Base-by-base conservation (phyloP, 2,888 invertebrate genomes). In the Spisula solida region DNA sequence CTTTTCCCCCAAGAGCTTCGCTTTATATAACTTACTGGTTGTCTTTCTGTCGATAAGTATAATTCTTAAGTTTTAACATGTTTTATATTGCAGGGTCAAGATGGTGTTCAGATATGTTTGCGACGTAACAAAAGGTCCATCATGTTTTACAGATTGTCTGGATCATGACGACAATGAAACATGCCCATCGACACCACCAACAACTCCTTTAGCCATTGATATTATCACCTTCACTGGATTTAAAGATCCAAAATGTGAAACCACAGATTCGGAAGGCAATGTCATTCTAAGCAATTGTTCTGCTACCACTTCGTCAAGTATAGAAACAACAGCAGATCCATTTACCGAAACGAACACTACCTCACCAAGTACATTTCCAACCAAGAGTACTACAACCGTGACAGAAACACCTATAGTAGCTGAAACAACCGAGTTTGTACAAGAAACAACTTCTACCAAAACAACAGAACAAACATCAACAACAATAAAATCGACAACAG, bases 81-180 rank as follows among this genome's bases (percentile, higher is more conserved):
- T 60, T 60, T 60, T 25, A 4, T 60, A 34, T 89, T 89, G 16
- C 85, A 91, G 91, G 34, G 48, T 90, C 14, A 82, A 55, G 0
- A 60, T 91, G 2, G 80, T 90, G n/a, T 88, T 88, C 75, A 86
- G 91, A 34, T 91, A 91, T 56, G 20, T 31, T 51, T 91, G 91
- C 66, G 82, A 82, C n/a, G 18, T 48, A 14, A 82, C 41, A 14
- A 70, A 29, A 6, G 88, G 86, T 14, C 84, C 87, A 6, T 0
- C 48, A 0, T 91, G 91, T 75, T 91, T 89, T 55, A 86, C 87
- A 12, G 91, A 91, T 51, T 91, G 91, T 70, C 29, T 85, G 20
- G 88, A 90, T 47, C 91, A 91, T 51, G 47, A 60, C 16, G 82
- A 55, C 8, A 80, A 75, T 51, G 90, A 91, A 18, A 60, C 84